Evolutionary conservation across 2,888 invertebrate genomes (phyloP).

Genomic region (Drosophila mercatorum): DNA sequence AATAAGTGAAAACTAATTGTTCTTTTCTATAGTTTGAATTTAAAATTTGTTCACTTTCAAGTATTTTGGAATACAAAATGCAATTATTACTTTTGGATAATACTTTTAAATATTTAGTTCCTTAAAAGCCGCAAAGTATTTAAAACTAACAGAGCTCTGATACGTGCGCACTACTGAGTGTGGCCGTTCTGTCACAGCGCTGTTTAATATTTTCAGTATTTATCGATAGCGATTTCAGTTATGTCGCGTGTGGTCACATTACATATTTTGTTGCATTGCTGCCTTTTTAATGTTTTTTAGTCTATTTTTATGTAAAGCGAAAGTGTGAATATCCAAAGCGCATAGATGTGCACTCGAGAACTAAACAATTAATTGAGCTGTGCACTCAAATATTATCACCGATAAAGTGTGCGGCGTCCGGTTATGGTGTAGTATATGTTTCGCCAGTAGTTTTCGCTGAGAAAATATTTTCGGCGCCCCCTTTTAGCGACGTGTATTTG

Average conservation of each 20-base stretch:
- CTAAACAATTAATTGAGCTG: constrained; percentile 50
- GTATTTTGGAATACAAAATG: background rate
- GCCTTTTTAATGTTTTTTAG: constrained; percentile 58
- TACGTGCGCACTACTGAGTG: background rate
- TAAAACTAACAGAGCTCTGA: background rate
- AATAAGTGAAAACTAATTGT: background rate
- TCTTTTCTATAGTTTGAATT: background rate
- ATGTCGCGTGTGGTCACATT: constrained; percentile 23
- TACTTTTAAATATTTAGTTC: background rate
- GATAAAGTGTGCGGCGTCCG: constrained; percentile 18
- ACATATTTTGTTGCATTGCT: constrained; percentile 54
- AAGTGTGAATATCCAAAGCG: constrained; percentile 48
- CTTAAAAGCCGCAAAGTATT: background rate
- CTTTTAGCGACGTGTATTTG: constrained; percentile 65
- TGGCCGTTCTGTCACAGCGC: background rate
- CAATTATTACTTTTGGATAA: background rate
- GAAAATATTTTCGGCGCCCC: constrained; percentile 64
- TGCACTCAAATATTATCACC: constrained; percentile 39
- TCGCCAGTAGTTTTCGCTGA: constrained; percentile 40
- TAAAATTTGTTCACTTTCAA: background rate
- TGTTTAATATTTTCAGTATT: constrained; percentile 17
- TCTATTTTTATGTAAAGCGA: constrained; percentile 72
- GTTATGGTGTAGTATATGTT: constrained; percentile 46
- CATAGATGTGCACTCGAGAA: constrained; percentile 54
- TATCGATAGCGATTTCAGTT: background rate